A percentile compares a stretch with the other conserved stretches of the same genome.
Conservation (phyloP, 2,797 vertebrate genomes). For the Tarsius wallacei region DNA sequence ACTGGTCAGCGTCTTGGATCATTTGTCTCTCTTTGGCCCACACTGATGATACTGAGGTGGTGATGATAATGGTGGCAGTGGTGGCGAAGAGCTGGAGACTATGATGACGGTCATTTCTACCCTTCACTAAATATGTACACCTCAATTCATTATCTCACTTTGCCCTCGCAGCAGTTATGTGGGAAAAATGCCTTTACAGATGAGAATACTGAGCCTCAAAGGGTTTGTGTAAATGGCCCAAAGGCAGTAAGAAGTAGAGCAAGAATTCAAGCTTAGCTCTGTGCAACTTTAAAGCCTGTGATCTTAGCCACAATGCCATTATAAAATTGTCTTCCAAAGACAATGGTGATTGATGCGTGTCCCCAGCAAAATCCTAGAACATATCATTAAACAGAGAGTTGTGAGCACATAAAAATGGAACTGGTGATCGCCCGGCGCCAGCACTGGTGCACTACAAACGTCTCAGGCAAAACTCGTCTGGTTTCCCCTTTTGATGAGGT, state of each 20-base stretch:
- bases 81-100: background rate
- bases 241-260: conserved; percentile 40
- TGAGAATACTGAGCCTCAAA: background rate
- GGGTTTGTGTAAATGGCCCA: background rate
- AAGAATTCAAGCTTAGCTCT: conserved; percentile 32
- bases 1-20: background rate
- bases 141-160: background rate
- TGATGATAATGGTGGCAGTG: too few relatives aligned
- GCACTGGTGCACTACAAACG: background rate
- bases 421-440: conserved; percentile 30
- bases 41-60: background rate
- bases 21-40: background rate
- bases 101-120: background rate
- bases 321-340: conserved; percentile 11
- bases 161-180: background rate
- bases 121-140: background rate
- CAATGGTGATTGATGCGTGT: background rate
- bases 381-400: background rate
- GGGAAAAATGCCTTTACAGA: background rate
- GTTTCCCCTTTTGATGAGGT: conserved; percentile 67
- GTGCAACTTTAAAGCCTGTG: conserved; percentile 55
- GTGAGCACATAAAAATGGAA: conserved; percentile 54
- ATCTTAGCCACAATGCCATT: background rate
- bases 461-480: background rate
- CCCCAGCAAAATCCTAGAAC: conserved; percentile 26